Percentiles rank a stretch among this genome's conserved stretches.
These are phyloP conservation scores for Caenorhabditis brenneri DNA, from an alignment of 1,140 invertebrate genomes.

Conservation along the genomic window DNA sequence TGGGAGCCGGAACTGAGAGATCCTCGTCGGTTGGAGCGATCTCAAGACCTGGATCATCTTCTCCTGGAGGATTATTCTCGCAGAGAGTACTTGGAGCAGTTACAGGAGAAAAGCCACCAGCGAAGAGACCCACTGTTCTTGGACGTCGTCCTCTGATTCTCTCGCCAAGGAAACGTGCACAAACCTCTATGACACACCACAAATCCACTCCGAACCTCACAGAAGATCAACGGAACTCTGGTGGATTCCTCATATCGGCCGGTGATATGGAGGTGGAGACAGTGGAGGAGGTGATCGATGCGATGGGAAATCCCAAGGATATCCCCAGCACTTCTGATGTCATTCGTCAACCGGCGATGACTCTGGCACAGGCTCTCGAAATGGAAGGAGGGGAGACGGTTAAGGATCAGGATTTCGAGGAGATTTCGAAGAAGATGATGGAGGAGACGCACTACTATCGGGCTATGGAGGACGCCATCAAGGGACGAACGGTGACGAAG, in stretches of 20 bases:
- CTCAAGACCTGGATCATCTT: neutral
- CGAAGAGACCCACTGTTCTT: neutral
- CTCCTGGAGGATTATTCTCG: slow-evolving; percentile 9
- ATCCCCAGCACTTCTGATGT: neutral
- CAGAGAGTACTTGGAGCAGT: slow-evolving; percentile 10
- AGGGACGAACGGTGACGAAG: neutral
- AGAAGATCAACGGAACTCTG: too few species aligned
- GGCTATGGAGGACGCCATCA: slow-evolving; percentile 1
- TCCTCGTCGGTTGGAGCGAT: neutral
- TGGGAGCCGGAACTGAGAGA: neutral
- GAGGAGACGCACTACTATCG: neutral
- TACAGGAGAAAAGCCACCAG: neutral
- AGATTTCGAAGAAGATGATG: slow-evolving; percentile 15
- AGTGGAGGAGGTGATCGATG: neutral
- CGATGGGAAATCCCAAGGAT: neutral
- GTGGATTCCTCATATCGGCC: neutral
- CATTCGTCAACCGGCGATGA: neutral
- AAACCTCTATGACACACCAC: neutral
- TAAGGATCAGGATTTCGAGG: slow-evolving; percentile 22
- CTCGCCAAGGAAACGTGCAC: neutral
- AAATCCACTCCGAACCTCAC: neutral
- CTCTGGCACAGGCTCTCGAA: neutral
- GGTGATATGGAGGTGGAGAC: slow-evolving; percentile 11
- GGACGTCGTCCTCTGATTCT: neutral
- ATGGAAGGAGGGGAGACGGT: neutral